Conservation (phyloP, 2,888 invertebrate species). For the Ceraclea dissimilis region DNA sequence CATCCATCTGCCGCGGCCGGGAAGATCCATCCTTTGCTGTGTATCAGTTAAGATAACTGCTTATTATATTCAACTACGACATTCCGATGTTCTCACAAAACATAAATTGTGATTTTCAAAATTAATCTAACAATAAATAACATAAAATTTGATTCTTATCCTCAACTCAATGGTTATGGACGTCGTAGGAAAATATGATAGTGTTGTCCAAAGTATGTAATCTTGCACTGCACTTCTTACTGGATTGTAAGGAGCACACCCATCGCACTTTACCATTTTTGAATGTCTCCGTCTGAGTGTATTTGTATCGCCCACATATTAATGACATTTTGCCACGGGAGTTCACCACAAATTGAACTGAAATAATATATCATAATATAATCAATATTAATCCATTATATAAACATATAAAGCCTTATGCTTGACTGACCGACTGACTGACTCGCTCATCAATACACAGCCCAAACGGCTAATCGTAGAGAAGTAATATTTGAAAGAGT, state of each 20-base stretch:
- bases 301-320: not conserved
- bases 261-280: not conserved
- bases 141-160: no score
- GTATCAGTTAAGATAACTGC: no score
- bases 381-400: not conserved
- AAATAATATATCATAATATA: not conserved
- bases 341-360: not conserved
- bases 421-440: no score
- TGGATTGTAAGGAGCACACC: not conserved
- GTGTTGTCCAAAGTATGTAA: not conserved
- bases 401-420: not conserved
- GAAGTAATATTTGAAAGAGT: no score
- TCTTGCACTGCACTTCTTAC: not conserved
- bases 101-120: no score
- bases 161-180: not conserved
- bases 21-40: no score
- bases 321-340: not conserved
- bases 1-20: no score
- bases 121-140: no score
- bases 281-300: not conserved
- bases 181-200: not conserved
- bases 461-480: no score
- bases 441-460: no score
- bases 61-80: no score
- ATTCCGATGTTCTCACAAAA: no score